phyloP scores from a whole-genome alignment of 1,140 invertebrate species.

The Drosophila pachea region DNA sequence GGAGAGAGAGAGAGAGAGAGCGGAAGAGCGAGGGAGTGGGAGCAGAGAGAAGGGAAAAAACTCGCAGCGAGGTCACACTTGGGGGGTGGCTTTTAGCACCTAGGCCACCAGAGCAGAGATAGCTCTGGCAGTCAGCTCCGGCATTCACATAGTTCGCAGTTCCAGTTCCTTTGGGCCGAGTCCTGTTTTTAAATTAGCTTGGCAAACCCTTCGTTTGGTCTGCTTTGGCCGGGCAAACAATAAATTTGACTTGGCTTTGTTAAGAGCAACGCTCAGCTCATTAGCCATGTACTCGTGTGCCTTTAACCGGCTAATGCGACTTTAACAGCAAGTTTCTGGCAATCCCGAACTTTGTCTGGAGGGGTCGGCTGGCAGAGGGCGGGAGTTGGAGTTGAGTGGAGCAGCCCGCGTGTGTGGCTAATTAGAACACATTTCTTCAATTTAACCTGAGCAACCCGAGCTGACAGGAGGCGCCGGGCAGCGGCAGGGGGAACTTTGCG shows the following conservation, averaged over 20 bases:
- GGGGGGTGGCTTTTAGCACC: conserved; percentile 10
- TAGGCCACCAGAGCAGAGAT: not conserved
- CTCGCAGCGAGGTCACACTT: not conserved
- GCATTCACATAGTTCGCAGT: conserved; percentile 37
- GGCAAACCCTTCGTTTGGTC: conserved; percentile 6
- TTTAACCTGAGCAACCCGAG: conserved; percentile 50
- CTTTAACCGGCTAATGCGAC: conserved; percentile 67
- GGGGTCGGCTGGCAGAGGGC: not conserved
- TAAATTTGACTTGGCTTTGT: conserved; percentile 50
- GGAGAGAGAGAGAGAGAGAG: conserved; percentile 20
- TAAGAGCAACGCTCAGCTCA: conserved; percentile 30
- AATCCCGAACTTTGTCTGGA: conserved; percentile 41
- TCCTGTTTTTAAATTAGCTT: conserved; percentile 41
- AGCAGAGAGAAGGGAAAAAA: too few relatives aligned
- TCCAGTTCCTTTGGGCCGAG: conserved; percentile 9
- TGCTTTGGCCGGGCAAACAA: conserved; percentile 49
- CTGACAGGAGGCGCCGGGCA: conserved; percentile 37
- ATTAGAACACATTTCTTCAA: conserved; percentile 76
- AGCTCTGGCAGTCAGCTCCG: conserved; percentile 15
- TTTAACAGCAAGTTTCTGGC: conserved; percentile 67
- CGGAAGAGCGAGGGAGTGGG: not conserved
- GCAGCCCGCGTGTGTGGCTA: conserved; percentile 60
- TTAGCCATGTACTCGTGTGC: conserved; percentile 41
- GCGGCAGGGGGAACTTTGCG: conserved; percentile 20
- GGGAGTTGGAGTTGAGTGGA: not conserved